A percentile compares a stretch with the other conserved stretches of the same genome.
Conservation (phyloP, 2,888 invertebrate species). For the Catocala sponsa region DNA sequence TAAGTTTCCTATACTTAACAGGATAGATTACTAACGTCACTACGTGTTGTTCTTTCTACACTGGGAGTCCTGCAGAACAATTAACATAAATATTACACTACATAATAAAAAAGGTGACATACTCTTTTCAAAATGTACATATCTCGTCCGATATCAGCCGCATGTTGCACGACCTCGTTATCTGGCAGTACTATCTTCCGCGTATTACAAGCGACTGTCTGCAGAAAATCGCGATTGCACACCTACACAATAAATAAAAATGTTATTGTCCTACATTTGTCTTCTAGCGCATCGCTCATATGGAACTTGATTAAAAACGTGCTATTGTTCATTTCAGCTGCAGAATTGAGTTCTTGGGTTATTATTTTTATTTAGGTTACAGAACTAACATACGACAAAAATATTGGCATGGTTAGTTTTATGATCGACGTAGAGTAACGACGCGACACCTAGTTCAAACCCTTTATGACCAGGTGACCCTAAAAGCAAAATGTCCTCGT, state of each 20-base stretch:
- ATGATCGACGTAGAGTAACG: no score
- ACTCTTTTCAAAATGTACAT: conserved; percentile 84
- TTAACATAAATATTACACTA: neutral
- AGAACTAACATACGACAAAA: no score
- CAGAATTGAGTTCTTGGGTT: neutral
- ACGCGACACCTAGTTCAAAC: no score
- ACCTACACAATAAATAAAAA: conserved; percentile 58
- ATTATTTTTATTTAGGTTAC: neutral
- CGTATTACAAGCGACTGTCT: conserved; percentile 78
- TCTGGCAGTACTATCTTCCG: conserved; percentile 79
- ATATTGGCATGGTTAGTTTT: no score
- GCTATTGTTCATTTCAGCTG: conserved; percentile 1
- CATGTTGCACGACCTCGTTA: conserved; percentile 81
- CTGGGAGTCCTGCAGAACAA: no score
- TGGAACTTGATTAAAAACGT: conserved; percentile 2
- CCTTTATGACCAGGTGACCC: no score
- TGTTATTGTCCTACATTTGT: conserved; percentile 17
- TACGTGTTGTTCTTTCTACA: no score
- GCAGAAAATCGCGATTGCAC: conserved; percentile 76
- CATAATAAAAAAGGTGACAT: conserved; percentile 9
- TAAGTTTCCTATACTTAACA: no score
- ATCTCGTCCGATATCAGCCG: conserved; percentile 81
- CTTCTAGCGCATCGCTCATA: neutral
- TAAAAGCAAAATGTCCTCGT: no score
- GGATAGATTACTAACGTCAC: no score